Percentiles rank a stretch among this genome's conserved stretches.
Conservation (phyloP, 2,888 invertebrate species). For the Pseudococcus viburni region DNA sequence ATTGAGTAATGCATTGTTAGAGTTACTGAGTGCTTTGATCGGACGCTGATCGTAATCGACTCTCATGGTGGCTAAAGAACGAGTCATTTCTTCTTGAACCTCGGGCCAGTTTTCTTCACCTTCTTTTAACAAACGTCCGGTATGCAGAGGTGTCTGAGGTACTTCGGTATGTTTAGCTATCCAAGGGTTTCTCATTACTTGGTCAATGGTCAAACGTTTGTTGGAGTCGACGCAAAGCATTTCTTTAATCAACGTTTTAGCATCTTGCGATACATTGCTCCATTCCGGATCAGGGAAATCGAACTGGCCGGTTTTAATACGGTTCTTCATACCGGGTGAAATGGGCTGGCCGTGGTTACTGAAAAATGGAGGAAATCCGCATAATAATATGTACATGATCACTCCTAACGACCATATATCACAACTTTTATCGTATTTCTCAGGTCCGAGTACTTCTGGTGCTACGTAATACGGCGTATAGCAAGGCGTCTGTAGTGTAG, state of each 20-base stretch:
- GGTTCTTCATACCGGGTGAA: conserved; percentile 98
- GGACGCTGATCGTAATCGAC: conserved; percentile 96
- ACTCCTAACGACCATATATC: conserved; percentile 99
- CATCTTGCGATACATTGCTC: conserved; percentile 93
- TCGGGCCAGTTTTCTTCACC: conserved; percentile 96
- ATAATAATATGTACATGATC: conserved; percentile 98
- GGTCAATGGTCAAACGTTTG: conserved; percentile 89
- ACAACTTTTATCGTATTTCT: conserved; percentile 98
- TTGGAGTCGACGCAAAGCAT: conserved; percentile 96
- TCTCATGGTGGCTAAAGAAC: conserved; percentile 97
- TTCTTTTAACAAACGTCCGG: conserved; percentile 89
- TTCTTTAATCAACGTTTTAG: conserved; percentile 94
- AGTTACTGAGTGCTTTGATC: conserved; percentile 92
- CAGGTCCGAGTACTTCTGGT: conserved; percentile 92
- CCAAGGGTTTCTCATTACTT: conserved; percentile 91
- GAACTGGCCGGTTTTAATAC: conserved; percentile 95
- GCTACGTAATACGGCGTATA: conserved; percentile 99
- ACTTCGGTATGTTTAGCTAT: conserved; percentile 89
- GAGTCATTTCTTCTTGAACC: conserved; percentile 99
- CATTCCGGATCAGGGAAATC: conserved; percentile 97
- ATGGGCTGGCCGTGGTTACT: conserved; percentile 97
- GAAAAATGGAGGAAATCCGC: conserved; percentile 99
- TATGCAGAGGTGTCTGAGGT: conserved; percentile 95
- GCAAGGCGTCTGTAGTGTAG: conserved; percentile 93
- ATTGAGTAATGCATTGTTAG: conserved; percentile 92